Evolutionary conservation across 2,113 vertebrate genomes (phyloP), one percentile per base, ranked within the genome.

Genomic region (Sciurus niger): DNA sequence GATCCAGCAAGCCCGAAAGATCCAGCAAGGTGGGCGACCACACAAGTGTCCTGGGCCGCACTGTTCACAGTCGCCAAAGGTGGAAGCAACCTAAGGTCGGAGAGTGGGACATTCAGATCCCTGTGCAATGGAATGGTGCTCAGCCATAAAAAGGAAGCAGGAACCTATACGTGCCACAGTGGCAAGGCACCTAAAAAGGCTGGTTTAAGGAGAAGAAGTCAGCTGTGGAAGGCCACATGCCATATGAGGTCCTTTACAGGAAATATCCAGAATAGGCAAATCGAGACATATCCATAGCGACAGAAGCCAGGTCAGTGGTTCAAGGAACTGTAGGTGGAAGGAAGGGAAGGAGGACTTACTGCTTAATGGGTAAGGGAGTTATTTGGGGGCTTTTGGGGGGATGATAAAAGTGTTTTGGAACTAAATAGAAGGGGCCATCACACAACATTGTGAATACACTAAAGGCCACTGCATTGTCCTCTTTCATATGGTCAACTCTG

Each of bases 401-500:
- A 2, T 51, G 18, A 40, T 51, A 24, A 77, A 90, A 89, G 46
- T 58, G 3, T 60, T 77, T 77, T 4, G 24, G 67, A 92, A 48
- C 22, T 60, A 79, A 79, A 82, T 17, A 90, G 16, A 85, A 24
- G 8, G 25, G 20, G n/a, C 14, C 0, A 12, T 55, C 34, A 5
- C 63, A 58, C 32, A 91, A 82, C 40, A 22, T 7, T 11, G 14
- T 78, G 48, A 77, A 53, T 37, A 2, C 2, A 28, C 16, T 13
- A 68, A 80, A 72, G 68, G 40, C 43, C 58, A 51, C 22, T 68
- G 46, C 67, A 68, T 2, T 86, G 7, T 72, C 40, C 1, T 16
- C n/a, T 86, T 94, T 48, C 28, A 74, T 84, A 58, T 30, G 30
- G 32, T 22, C 94, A 25, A 70, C 86, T 85, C 83, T 58, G 58